These are phyloP conservation scores for Oreochromis spilurus DNA, from an alignment of 2,113 vertebrate genomes.

Conservation along the genomic window DNA sequence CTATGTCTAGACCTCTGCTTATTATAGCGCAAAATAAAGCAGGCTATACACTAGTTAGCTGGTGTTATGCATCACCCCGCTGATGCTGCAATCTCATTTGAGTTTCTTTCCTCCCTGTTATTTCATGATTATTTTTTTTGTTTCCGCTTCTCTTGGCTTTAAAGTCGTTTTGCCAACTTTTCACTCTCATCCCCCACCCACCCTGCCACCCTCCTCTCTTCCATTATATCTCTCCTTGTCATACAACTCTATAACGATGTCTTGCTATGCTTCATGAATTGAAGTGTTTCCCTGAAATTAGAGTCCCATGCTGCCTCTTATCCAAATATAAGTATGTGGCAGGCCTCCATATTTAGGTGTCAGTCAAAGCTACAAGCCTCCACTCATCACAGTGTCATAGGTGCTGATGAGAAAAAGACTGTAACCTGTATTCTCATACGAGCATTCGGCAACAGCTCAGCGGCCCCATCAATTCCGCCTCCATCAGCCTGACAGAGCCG, in stretches of 20 bases:
- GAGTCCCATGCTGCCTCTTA: conserved; percentile 42
- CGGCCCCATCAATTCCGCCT: conserved; percentile 56
- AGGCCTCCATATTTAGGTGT: conserved; percentile 44
- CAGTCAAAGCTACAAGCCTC: conserved; percentile 49
- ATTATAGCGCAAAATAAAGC: not conserved
- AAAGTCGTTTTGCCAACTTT: conserved; percentile 1
- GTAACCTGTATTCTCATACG: conserved; percentile 46
- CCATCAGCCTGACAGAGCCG: conserved; percentile 55
- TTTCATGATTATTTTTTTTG: not conserved
- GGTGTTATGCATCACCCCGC: not conserved
- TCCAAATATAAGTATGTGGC: conserved; percentile 47
- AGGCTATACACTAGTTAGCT: not conserved
- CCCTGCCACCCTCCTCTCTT: not conserved
- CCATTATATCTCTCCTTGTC: not conserved
- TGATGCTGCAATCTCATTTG: not conserved
- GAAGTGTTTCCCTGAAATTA: conserved; percentile 30
- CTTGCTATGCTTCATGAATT: not conserved
- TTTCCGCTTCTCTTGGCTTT: not conserved
- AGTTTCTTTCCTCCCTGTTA: not conserved
- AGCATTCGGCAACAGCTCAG: conserved; percentile 45
- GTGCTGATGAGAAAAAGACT: conserved; percentile 59
- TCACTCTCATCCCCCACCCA: not conserved
- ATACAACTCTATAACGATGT: not conserved
- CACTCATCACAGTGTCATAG: conserved; percentile 54
- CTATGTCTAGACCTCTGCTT: conserved; percentile 9